Conservation (phyloP, 2,113 vertebrate genomes). For the Vombatus ursinus region DNA sequence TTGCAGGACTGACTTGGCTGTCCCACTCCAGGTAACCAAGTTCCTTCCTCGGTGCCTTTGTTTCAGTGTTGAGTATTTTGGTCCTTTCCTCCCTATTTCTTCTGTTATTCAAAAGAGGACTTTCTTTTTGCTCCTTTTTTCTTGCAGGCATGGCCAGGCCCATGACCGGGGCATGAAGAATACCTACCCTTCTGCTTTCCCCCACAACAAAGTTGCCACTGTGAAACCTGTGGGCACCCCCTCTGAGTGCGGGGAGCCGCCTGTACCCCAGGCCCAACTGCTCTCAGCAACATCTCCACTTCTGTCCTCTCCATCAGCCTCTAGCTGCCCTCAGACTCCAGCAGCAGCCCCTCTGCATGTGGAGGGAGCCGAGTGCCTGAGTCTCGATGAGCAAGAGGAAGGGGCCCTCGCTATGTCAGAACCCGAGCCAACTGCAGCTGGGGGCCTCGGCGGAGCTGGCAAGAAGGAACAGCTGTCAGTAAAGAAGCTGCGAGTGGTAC, state of each 20-base stretch:
- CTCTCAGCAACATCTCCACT: slow-evolving; percentile 69
- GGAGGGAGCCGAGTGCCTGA: slow-evolving; percentile 60
- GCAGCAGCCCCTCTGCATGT: slow-evolving; percentile 35
- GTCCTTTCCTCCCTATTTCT: background rate
- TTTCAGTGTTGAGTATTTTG: background rate
- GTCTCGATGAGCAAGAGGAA: slow-evolving; percentile 60
- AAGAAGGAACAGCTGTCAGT: slow-evolving; percentile 85
- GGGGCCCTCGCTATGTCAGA: slow-evolving; percentile 60
- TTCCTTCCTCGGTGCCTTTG: background rate
- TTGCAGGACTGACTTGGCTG: slow-evolving; percentile 79
- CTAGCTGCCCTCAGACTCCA: slow-evolving; percentile 45
- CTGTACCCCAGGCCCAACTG: slow-evolving; percentile 11
- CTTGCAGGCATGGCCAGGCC: slow-evolving; percentile 72
- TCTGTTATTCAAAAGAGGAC: background rate
- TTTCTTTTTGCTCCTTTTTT: slow-evolving; percentile 28
- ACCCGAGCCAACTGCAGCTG: slow-evolving; percentile 34
- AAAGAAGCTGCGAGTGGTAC: slow-evolving; percentile 88
- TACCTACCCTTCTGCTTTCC: slow-evolving; percentile 33
- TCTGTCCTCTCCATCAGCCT: slow-evolving; percentile 64
- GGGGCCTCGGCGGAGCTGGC: slow-evolving; percentile 43
- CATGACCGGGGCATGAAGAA: slow-evolving; percentile 72
- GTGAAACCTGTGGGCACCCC: slow-evolving; percentile 42
- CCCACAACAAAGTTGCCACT: slow-evolving; percentile 72
- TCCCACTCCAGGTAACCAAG: slow-evolving; percentile 83
- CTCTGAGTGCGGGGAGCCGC: slow-evolving; percentile 51